Base-by-base conservation (phyloP, 2,888 invertebrate species). In the Chymomyza amoena region DNA sequence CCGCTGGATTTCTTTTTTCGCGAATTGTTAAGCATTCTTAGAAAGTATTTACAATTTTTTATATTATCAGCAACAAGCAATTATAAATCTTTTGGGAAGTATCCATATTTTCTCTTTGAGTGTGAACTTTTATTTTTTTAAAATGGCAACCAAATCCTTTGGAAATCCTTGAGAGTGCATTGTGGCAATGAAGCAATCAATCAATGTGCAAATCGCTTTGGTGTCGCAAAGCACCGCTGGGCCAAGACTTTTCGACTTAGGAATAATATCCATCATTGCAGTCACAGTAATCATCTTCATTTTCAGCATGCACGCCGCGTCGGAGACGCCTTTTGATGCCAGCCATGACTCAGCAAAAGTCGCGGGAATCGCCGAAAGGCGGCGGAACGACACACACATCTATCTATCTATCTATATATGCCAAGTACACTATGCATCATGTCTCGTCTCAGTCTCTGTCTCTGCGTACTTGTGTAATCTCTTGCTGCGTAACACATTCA, bases 171-270 rank as follows among this genome's bases (percentile, higher is more conserved):
- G 75, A 70, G 78, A 81, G 81, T 81, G 87, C 73, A 62, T 59
- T 64, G 61, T 65, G 83, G 75, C 77, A 89, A 87, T 87, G 77
- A 78, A 73, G 89, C 89, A 89, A 86, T 86, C 85, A 86, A 86
- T 86, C 85, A 87, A 76, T 61, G 73, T 66, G 70, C 76, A 86
- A 86, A 89, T 86, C 86, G 85, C 86, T 86, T 80, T 85, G 89
- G 84, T 89, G 88, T 86, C 86, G 89, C 88, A 83, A 78, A 77
- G 88, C 87, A 88, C 85, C 88, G 85, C 89, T 89, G 89, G 77
- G 89, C 88, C 68, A 86, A 89, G 87, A 79, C 88, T 83, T 87
- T 86, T 87, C 88, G 88, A 86, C 87, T 86, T 86, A 85, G 83
- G 84, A 83, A 86, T 85, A 89, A 86, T 86, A 89, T 89, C 73